Evolutionary conservation across 1,140 invertebrate species (phyloP).

Genomic region (Bradysia coprophila): DNA sequence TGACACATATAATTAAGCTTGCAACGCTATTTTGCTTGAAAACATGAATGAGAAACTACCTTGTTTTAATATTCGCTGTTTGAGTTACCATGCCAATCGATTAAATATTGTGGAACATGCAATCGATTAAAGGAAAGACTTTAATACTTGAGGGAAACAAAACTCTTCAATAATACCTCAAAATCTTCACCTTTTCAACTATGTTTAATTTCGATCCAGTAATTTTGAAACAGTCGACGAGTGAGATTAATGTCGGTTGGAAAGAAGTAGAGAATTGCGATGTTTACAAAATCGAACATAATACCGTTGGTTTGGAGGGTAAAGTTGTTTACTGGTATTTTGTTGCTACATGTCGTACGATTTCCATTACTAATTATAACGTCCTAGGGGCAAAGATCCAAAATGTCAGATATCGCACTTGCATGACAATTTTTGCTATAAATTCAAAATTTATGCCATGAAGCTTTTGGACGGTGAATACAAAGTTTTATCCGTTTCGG

Average conservation of each 20-base stretch:
- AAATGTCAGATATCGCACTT: not conserved
- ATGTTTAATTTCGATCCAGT: not conserved
- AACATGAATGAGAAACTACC: no score
- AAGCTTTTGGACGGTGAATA: not conserved
- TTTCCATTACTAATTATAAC: not conserved
- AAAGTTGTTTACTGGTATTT: not conserved
- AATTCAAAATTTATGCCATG: not conserved
- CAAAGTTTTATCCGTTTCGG: not conserved
- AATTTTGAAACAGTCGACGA: not conserved
- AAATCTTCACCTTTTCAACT: no score
- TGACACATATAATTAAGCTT: no score
- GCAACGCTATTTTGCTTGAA: no score
- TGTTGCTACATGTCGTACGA: not conserved
- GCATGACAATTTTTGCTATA: not conserved
- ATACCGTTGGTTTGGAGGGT: not conserved
- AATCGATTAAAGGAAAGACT: no score
- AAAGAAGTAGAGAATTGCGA: not conserved
- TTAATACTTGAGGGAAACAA: no score
- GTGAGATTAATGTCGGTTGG: not conserved
- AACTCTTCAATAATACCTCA: no score
- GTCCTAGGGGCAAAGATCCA: not conserved
- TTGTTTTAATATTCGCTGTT: no score
- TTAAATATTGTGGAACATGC: no score
- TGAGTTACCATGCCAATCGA: no score
- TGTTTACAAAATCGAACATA: not conserved